Evolutionary conservation across 2,113 vertebrate species (phyloP).

Genomic region (Azemiops feae): DNA sequence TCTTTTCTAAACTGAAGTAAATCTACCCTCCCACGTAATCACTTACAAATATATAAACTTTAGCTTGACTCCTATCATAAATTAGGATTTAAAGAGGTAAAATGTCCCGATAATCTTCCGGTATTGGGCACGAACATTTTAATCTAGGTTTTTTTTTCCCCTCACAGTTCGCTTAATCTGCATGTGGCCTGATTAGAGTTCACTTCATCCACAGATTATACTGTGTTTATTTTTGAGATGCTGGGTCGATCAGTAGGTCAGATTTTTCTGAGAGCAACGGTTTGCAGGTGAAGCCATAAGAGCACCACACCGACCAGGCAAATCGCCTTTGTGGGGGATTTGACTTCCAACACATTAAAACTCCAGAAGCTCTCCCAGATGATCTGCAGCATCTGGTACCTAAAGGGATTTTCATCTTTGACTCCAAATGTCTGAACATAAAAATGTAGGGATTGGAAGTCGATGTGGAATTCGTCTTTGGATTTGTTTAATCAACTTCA

Average conservation of each 20-base stretch:
- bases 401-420: conserved; percentile 90
- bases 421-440: conserved; percentile 77
- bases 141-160: conserved; percentile 78
- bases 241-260: conserved; percentile 76
- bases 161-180: conserved; percentile 92
- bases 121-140: conserved; percentile 81
- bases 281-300: conserved; percentile 86
- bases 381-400: conserved; percentile 86
- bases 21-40: conserved; percentile 75
- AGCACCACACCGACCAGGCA: conserved; percentile 71
- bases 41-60: conserved; percentile 77
- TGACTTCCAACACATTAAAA: conserved; percentile 81
- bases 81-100: conserved; percentile 88
- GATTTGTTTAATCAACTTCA: conserved; percentile 75
- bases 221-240: conserved; percentile 82
- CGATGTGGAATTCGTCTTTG: conserved; percentile 68
- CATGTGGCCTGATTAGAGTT: conserved; percentile 93
- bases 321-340: conserved; percentile 80
- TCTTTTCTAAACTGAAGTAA: conserved; percentile 74
- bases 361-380: conserved; percentile 76
- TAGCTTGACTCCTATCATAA: conserved; percentile 79
- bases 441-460: conserved; percentile 76
- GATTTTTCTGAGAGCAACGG: conserved; percentile 76
- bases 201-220: conserved; percentile 87
- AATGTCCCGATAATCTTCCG: conserved; percentile 82